phyloP scores from a whole-genome alignment of 2,113 vertebrate species.

The Phyllopteryx taeniolatus region DNA sequence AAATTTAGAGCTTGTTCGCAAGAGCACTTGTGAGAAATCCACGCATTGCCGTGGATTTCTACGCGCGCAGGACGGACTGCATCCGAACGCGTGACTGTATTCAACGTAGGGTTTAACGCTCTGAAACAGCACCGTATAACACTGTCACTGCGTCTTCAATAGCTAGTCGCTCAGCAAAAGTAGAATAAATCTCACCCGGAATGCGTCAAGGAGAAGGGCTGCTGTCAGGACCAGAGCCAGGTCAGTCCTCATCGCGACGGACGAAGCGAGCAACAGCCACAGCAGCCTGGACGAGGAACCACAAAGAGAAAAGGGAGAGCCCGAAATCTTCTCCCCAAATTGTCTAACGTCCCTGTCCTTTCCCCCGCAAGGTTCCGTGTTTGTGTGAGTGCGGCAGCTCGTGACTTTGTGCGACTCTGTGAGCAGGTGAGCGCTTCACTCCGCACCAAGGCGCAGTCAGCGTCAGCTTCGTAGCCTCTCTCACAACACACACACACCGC shows the following conservation, averaged over 20 bases:
- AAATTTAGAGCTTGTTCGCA: constrained; percentile 25
- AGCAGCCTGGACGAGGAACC: constrained; percentile 51
- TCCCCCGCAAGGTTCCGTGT: constrained; percentile 32
- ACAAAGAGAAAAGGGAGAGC: constrained; percentile 32
- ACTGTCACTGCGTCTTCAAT: constrained; percentile 20
- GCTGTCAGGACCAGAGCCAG: constrained; percentile 68
- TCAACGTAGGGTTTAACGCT: neutral
- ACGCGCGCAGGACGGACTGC: constrained; percentile 16
- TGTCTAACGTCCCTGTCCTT: constrained; percentile 23
- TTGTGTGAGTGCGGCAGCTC: constrained; percentile 50
- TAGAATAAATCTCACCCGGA: constrained; percentile 65
- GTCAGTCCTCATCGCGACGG: constrained; percentile 73
- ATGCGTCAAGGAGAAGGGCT: constrained; percentile 65
- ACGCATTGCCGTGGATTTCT: constrained; percentile 10
- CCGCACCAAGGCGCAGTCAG: constrained; percentile 72
- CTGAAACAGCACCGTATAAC: neutral
- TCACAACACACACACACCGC: constrained; percentile 27
- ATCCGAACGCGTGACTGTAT: constrained; percentile 37
- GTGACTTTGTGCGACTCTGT: constrained; percentile 64
- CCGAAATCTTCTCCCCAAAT: constrained; percentile 33
- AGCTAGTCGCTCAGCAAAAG: neutral
- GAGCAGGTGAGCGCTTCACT: constrained; percentile 76
- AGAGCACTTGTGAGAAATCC: constrained; percentile 19
- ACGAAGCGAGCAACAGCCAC: constrained; percentile 35
- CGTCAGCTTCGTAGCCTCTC: constrained; percentile 75